phyloP scores from a whole-genome alignment of 37 sponge, comb jelly and placozoan species.

The Mnemiopsis leidyi region DNA sequence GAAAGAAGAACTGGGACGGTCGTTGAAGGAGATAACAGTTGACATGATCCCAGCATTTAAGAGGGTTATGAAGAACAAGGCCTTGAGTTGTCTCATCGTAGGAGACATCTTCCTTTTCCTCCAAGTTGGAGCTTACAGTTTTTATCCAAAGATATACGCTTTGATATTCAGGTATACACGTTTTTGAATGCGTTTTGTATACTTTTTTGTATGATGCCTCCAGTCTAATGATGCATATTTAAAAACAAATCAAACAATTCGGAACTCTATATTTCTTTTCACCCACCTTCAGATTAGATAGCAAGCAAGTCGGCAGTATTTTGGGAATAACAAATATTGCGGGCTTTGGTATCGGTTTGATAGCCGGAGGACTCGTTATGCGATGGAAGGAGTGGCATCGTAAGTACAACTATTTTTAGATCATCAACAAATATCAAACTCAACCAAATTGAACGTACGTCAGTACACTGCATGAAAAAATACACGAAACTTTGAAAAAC shows the following conservation, averaged over 20 bases:
- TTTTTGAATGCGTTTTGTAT: neutral
- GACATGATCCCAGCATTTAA: slow-evolving; percentile 26
- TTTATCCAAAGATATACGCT: slow-evolving; percentile 27
- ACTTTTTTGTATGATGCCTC: too few species aligned
- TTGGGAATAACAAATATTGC: neutral
- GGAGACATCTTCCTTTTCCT: slow-evolving; percentile 34
- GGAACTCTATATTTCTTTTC: neutral
- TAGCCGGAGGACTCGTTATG: slow-evolving; percentile 12
- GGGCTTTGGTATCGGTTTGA: neutral
- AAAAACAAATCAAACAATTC: neutral
- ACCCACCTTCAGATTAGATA: neutral
- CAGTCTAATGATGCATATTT: too few species aligned
- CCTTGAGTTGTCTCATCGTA: neutral
- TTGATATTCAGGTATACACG: slow-evolving; percentile 28
- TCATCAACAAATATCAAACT: too few species aligned
- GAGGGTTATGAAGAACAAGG: slow-evolving; percentile 1
- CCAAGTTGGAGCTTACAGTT: slow-evolving; percentile 3
- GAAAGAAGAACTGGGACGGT: neutral
- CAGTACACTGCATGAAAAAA: too few species aligned
- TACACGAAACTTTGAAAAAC: too few species aligned
- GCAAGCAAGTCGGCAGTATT: neutral
- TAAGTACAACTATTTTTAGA: too few species aligned
- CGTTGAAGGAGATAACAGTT: slow-evolving; percentile 19
- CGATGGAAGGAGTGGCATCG: slow-evolving; percentile 13
- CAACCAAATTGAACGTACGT: too few species aligned